Evolutionary conservation across 2,113 vertebrate genomes (phyloP), one percentile per base, ranked within the genome.

Genomic region (Melanocharis versteri): DNA sequence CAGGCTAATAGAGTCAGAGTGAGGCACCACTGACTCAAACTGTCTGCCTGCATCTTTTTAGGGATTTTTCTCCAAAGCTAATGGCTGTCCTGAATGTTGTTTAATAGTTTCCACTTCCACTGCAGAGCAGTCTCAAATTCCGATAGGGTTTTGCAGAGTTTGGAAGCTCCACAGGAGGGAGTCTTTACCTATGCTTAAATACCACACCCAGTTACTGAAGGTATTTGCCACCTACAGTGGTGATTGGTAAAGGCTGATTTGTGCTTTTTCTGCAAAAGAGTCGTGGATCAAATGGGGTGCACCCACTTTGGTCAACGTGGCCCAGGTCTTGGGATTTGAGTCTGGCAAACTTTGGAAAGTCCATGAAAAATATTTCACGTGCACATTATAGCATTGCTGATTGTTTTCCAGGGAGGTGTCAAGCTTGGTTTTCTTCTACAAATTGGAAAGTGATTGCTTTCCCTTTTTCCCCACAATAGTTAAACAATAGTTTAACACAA

Each of bases 131-230:
- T 54, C 51, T 83, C 65, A 69, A 45, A 57, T 72, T 61, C 47
- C 53, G 28, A 21, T 14, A 61, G 23, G 22, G 37, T 66, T 93
- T 88, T 92, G 93, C 85, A 94, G 77, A 86, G 56, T 84, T 76
- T 35, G 26, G 35, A 47, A 78, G 37, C 40, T 96, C 95, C 97
- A 97, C 91, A 96, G 93, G 94, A 97, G 94, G 93, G 91, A 95
- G 95, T 90, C 87, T 95, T 96, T 87, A 96, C 90, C 69, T 83
- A 15, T 60, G 35, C 47, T 91, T 94, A 83, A 86, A 33, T 61
- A 39, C 33, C 0, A 2, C 35, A 79, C 84, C 78, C 86, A 21
- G 39, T n/a, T 71, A 30, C 40, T 35, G 37, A 62, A 76, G 60
- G 23, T 83, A 45, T 71, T 85, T 85, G 23, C 28, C 77, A 87